Evolutionary conservation across 1,140 invertebrate genomes (phyloP), one percentile per base, ranked within the genome.

Genomic region (Aplysia californica): DNA sequence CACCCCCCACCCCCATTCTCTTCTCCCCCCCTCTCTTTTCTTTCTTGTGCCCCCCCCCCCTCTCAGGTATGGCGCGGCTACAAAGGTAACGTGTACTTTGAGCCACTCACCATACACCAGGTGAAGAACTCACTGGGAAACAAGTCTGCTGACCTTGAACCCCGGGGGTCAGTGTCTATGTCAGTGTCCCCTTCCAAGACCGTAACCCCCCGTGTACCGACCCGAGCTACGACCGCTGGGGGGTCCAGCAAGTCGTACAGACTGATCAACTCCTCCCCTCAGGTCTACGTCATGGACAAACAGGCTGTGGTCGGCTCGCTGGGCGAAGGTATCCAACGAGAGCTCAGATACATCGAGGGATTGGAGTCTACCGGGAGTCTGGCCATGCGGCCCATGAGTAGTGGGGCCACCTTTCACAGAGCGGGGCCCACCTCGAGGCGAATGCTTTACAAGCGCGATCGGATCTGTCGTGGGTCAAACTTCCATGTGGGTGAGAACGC

Each of bases 61-160:
- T 23, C 44, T 50, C 79, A 88, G 87, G 87, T 84, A 10, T 88
- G 87, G 87, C 75, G 83, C 39, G 87, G 87, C 61, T 88, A 87
- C 80, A 77, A 87, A 80, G 87, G 87, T n/a, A 88, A 88, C 76
- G 83, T 88, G 6, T 88, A 88, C 77, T 88, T 88, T 81, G 84
- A 88, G 66, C 87, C 87, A 38, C 86, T 88, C 35, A 74, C 79
- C 26, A 83, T 88, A 36, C 74, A 38, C 41, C 78, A 59, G 29
- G 64, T 80, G 20, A 65, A 70, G 4, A 41, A 31, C 26, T 55
- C 55, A 55, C n/a, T 58, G 59, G 58, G 38, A 65, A 23, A 66
- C 44, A 21, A 59, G 31, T 59, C 44, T 29, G 69, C 55, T n/a
- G 5, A 23, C 39, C 1, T 66, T 2, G 10, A 75, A 21, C n/a